These are phyloP conservation scores for Drosophila anomelani DNA, from an alignment of 2,888 invertebrate genomes.

Conservation along the genomic window DNA sequence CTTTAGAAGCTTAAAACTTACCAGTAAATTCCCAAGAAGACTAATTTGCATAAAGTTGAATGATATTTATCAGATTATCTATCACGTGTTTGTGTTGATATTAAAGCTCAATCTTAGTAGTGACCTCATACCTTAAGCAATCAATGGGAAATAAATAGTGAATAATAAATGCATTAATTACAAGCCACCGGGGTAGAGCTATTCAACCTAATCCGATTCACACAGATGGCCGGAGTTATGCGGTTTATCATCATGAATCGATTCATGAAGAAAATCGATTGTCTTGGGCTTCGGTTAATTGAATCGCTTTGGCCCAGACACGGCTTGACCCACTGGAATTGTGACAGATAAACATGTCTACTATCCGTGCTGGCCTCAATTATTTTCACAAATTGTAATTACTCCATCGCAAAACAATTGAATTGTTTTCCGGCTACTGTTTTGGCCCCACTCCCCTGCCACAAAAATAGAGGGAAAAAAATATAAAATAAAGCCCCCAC, in stretches of 20 bases:
- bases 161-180: constrained; percentile 21
- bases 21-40: no score
- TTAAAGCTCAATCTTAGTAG: no score
- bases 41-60: no score
- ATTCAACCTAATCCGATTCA: not conserved
- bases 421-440: constrained; percentile 49
- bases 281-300: constrained; percentile 19
- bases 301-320: constrained; percentile 21
- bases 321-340: constrained; percentile 27
- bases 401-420: constrained; percentile 45
- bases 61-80: no score
- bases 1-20: no score
- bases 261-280: constrained; percentile 11
- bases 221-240: constrained; percentile 1
- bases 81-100: no score
- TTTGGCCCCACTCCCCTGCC: constrained; percentile 17
- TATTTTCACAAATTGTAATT: constrained; percentile 46
- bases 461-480: not conserved
- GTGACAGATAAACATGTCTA: constrained; percentile 23
- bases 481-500: constrained; percentile 13
- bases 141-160: not conserved
- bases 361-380: constrained; percentile 29
- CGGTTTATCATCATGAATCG: constrained; percentile 3
- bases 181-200: constrained; percentile 8
- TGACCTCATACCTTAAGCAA: not conserved